Conservation (phyloP, 2,113 vertebrate species). For the Paramisgurnus dabryanus region DNA sequence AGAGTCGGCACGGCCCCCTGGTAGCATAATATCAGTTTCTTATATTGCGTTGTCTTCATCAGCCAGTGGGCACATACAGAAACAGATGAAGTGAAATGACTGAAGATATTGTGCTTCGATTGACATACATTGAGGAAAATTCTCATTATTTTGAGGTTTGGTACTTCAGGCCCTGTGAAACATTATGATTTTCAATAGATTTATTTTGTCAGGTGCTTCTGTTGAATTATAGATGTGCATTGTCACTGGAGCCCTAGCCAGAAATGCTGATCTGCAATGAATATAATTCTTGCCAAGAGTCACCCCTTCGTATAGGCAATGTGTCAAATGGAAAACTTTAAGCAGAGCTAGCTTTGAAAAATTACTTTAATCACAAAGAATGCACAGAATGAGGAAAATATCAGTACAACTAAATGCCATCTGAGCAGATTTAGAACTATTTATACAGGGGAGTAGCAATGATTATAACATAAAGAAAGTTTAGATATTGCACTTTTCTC, state of each 20-base stretch:
- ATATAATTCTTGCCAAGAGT: no score
- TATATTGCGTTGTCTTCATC: slow-evolving; percentile 41
- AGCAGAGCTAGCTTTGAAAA: no score
- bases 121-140: slow-evolving; percentile 44
- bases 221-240: slow-evolving; percentile 12
- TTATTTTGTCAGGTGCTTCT: slow-evolving; percentile 25
- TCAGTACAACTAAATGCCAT: no score
- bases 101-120: slow-evolving; percentile 58
- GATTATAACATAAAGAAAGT: no score
- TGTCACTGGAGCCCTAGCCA: background rate
- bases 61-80: slow-evolving; percentile 49
- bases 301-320: no score
- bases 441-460: no score
- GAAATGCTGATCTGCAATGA: no score
- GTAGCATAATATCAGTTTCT: background rate
- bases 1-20: background rate
- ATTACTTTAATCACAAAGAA: no score
- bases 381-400: no score
- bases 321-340: no score
- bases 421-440: no score
- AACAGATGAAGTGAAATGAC: slow-evolving; percentile 55
- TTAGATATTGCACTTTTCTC: no score
- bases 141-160: slow-evolving; percentile 38
- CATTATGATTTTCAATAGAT: slow-evolving; percentile 50
- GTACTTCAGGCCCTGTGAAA: slow-evolving; percentile 32